These are phyloP conservation scores for Pammene aurita DNA, from an alignment of 2,888 invertebrate species.

Conservation along the genomic window DNA sequence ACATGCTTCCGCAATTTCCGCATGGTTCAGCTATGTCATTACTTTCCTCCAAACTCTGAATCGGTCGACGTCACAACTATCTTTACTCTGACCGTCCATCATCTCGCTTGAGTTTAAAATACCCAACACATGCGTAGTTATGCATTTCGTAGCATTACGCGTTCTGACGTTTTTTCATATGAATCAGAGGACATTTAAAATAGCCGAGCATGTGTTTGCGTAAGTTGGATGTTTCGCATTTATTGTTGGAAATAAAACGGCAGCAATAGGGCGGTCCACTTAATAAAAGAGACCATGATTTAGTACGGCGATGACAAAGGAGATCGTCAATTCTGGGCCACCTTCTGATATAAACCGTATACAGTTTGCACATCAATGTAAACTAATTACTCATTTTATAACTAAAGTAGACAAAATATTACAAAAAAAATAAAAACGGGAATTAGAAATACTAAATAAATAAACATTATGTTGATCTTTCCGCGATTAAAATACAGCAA, in stretches of 20 bases:
- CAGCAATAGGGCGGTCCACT: not conserved
- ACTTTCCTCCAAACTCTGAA: slow-evolving; percentile 11
- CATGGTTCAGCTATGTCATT: not conserved
- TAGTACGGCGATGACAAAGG: not conserved
- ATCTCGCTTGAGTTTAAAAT: slow-evolving; percentile 32
- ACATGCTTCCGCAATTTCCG: not conserved
- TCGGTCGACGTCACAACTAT: slow-evolving; percentile 32
- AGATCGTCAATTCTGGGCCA: too few species aligned
- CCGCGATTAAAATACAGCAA: too few species aligned
- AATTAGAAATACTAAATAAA: too few species aligned
- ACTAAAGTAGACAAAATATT: too few species aligned
- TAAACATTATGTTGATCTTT: too few species aligned
- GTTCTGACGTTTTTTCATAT: slow-evolving; percentile 52
- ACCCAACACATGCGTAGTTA: slow-evolving; percentile 38
- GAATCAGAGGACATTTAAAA: slow-evolving; percentile 60
- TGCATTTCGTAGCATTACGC: slow-evolving; percentile 44
- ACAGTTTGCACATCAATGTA: too few species aligned
- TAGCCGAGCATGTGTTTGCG: slow-evolving; percentile 55
- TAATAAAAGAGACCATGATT: slow-evolving; percentile 25
- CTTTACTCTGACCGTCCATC: slow-evolving; percentile 29
- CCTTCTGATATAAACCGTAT: too few species aligned
- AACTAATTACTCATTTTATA: too few species aligned
- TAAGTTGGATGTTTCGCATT: slow-evolving; percentile 45
- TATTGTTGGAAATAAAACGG: slow-evolving; percentile 28
- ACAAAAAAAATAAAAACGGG: too few species aligned